Evolutionary conservation across 2,797 vertebrate species (phyloP).

Genomic region (Hybognathus amarus): DNA sequence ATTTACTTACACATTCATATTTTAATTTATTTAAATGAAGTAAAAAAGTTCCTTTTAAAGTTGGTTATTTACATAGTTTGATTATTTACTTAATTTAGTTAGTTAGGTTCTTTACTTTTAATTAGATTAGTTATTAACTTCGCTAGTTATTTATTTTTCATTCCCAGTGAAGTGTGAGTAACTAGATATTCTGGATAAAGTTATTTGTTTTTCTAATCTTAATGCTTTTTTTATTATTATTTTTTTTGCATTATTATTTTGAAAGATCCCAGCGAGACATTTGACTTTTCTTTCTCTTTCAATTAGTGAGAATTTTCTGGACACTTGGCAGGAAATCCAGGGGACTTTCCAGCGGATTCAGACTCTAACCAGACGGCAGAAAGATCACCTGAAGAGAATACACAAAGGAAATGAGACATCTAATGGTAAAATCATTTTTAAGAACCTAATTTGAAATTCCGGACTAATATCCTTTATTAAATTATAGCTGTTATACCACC

Average conservation of each 20-base stretch:
- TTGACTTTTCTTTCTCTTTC: constrained; percentile 65
- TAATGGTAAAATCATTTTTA: constrained; percentile 80
- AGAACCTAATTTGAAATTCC: constrained; percentile 31
- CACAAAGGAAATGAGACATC: constrained; percentile 82
- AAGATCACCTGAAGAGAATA: constrained; percentile 91
- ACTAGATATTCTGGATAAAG: background rate
- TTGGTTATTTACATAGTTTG: background rate
- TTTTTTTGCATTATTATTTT: background rate
- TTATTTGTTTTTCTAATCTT: background rate
- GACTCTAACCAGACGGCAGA: constrained; percentile 88
- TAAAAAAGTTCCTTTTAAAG: constrained; percentile 1
- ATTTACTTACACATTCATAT: too few relatives aligned
- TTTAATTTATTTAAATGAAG: background rate
- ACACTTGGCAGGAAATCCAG: constrained; percentile 88
- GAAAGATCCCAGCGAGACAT: background rate
- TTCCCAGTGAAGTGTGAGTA: background rate
- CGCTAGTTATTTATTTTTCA: too few relatives aligned
- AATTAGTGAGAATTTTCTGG: constrained; percentile 87
- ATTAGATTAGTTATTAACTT: too few relatives aligned
- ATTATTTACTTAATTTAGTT: too few relatives aligned
- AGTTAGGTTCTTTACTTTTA: too few relatives aligned
- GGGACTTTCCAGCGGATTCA: constrained; percentile 92
- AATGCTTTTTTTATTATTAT: too few relatives aligned
- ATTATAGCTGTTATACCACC: constrained; percentile 45
- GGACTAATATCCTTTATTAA: constrained; percentile 48